Evolutionary conservation across 2,113 vertebrate species (phyloP), one percentile per base, ranked within the genome.

Genomic region (Turdus rufiventris): DNA sequence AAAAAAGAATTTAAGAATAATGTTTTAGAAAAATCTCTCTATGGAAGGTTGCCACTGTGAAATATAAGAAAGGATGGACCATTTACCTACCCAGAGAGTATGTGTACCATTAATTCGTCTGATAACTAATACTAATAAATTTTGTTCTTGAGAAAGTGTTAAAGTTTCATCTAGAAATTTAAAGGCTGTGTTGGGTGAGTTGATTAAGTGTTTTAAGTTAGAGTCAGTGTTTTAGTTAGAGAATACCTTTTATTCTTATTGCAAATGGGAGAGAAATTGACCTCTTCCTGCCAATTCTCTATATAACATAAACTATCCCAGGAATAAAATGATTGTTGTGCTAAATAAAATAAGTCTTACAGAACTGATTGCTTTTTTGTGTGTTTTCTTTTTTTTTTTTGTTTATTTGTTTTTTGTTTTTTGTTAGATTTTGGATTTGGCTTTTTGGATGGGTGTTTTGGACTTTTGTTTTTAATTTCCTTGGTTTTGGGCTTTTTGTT

Each of bases 401-500:
- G 3, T 8, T 42, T 42, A 5, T 8, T 48, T 48, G 12, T 26
- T 50, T 48, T 48, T 14, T 14, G 1, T 34, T 43, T 26, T 33
- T 84, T 6, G 5, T 21, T 42, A 28, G 17, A 29, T 58, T 58
- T 75, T 42, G 7, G 3, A 2, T 9, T 48, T 45, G 7, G 2
- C 8, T 26, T 43, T 17, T 29, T 42, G 34, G 6, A 36, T 29
- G 15, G 3, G 6, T 29, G 20, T 29, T 66, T 28, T 51, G 14
- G 2, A 2, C 1, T 50, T 23, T 16, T 8, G 21, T 18, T n/a
- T 42, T n/a, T 48, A 19, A 5, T 38, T 61, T 54, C 18, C 2
- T 2, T 34, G 24, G 3, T 1, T 70, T 71, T 7, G 10, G 9
- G 15, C 1, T 1, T 28, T 61, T 53, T 16, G 13, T 3, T n/a